A percentile compares a stretch with the other conserved stretches of the same genome.
Evolutionary conservation across 35 echinoderm and acorn worm species (phyloP).

Genomic region (Heliocidaris erythrogramma): DNA sequence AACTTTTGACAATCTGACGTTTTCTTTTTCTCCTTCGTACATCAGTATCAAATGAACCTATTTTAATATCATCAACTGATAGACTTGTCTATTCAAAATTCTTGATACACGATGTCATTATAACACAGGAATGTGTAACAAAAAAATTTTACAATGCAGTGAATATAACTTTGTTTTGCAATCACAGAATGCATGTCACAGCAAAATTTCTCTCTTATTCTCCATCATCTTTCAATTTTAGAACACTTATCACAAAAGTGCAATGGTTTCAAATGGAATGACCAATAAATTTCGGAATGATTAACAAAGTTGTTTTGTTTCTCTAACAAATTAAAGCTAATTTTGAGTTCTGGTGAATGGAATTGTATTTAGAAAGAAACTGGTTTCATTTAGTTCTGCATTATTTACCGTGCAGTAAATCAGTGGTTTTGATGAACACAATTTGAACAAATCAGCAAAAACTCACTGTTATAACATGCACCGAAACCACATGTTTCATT

Average conservation of each 20-base stretch:
- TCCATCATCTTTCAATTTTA: neutral
- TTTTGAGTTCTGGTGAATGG: too few species aligned
- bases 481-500: too few species aligned
- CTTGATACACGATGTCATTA: neutral
- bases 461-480: too few species aligned
- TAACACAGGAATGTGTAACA: neutral
- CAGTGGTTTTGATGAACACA: too few species aligned
- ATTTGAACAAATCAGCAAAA: too few species aligned
- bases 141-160: too few species aligned
- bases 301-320: neutral
- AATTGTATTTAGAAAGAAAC: too few species aligned
- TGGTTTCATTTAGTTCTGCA: too few species aligned
- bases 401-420: too few species aligned
- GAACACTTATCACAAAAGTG: neutral
- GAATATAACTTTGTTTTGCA: neutral
- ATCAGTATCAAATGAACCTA: neutral
- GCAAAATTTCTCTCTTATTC: neutral
- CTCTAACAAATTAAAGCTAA: neutral
- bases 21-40: neutral
- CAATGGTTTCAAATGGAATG: neutral
- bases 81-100: neutral
- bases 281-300: neutral
- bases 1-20: neutral
- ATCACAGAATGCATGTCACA: neutral
- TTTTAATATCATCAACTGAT: neutral